Conservation (phyloP, 2,797 vertebrate species). For the Gymnothorax javanicus region DNA sequence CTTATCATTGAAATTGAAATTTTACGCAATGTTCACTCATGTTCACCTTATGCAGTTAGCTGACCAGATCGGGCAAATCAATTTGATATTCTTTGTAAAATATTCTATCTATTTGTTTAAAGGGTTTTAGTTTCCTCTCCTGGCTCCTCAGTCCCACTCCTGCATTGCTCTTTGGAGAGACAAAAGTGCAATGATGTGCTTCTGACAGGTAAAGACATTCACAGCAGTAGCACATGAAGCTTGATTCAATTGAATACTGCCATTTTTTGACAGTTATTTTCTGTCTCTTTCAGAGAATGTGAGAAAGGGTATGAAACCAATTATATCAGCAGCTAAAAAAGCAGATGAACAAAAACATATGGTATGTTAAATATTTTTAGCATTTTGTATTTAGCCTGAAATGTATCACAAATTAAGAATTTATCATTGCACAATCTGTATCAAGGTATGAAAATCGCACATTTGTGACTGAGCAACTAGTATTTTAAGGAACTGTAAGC, state of each 20-base stretch:
- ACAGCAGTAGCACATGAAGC: neutral
- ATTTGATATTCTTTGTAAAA: neutral
- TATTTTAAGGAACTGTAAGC: neutral
- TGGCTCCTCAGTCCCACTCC: slow-evolving; percentile 36
- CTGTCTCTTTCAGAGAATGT: slow-evolving; percentile 1
- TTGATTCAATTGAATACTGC: neutral
- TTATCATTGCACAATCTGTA: neutral
- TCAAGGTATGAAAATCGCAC: neutral
- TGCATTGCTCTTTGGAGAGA: slow-evolving; percentile 36
- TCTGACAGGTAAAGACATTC: slow-evolving; percentile 29
- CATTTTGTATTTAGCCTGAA: neutral
- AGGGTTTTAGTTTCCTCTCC: slow-evolving; percentile 56
- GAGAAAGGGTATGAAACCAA: slow-evolving; percentile 40
- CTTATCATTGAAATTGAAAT: neutral
- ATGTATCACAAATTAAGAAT: neutral
- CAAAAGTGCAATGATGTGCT: slow-evolving; percentile 17
- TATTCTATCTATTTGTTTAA: neutral
- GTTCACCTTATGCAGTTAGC: neutral
- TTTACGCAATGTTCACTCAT: neutral
- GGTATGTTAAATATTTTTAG: slow-evolving; percentile 41
- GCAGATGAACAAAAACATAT: slow-evolving; percentile 39
- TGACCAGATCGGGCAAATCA: neutral
- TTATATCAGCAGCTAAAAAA: slow-evolving; percentile 47
- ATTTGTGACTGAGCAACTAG: neutral
- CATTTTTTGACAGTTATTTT: neutral